Percentiles rank a stretch among this genome's conserved stretches.
Conservation (phyloP, 2,888 invertebrate species). For the Drosophila histrio region DNA sequence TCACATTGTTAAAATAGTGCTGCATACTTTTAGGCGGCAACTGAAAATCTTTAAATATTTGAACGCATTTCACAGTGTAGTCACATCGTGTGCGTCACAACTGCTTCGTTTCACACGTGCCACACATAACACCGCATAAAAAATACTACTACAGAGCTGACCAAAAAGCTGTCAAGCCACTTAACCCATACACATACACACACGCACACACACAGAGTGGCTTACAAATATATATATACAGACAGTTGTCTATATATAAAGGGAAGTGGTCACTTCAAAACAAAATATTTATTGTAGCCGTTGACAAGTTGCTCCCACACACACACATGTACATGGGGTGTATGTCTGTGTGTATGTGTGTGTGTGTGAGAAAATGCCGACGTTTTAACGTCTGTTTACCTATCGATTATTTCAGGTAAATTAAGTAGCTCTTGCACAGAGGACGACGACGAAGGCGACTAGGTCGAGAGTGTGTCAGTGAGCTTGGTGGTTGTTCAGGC, state of each 20-base stretch:
- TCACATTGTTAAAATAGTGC: background rate
- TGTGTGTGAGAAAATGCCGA: conserved; percentile 70
- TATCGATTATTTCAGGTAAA: conserved; percentile 82
- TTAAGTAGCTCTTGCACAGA: conserved; percentile 75
- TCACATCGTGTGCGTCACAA: conserved; percentile 37
- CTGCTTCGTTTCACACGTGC: conserved; percentile 68
- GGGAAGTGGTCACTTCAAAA: conserved; percentile 65
- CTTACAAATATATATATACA: background rate
- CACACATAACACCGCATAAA: conserved; percentile 14
- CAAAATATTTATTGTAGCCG: conserved; percentile 77
- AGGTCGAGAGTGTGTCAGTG: conserved; percentile 25
- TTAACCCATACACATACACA: conserved; percentile 47
- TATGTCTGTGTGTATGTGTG: background rate
- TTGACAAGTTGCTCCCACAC: conserved; percentile 54
- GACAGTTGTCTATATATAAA: conserved; percentile 30
- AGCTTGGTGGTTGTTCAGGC: conserved; percentile 61
- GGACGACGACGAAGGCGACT: conserved; percentile 22
- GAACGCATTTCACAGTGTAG: conserved; percentile 36
- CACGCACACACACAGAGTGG: conserved; percentile 4
- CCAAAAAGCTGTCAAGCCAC: conserved; percentile 59
- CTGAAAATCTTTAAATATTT: conserved; percentile 22
- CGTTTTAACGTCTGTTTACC: conserved; percentile 80
- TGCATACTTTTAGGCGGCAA: conserved; percentile 56
- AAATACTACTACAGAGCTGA: conserved; percentile 15
- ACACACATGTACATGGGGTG: background rate